Conservation (phyloP, 2,113 vertebrate species). For the Callorhinus ursinus region DNA sequence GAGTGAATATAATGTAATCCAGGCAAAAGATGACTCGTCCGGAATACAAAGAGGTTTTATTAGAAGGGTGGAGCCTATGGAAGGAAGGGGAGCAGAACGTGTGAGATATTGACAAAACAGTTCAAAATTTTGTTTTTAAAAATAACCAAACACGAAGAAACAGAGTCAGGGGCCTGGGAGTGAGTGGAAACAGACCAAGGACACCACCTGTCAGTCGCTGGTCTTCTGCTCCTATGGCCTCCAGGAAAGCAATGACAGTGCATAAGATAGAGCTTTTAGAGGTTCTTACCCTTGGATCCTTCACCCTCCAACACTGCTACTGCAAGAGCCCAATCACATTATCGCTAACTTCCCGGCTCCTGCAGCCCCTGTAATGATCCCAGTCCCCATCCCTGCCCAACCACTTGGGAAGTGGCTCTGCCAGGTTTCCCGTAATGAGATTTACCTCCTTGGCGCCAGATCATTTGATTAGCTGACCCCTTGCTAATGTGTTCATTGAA, state of each 20-base stretch:
- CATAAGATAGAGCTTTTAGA: not conserved
- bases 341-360: rapidly evolving
- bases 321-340: rapidly evolving
- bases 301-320: not conserved
- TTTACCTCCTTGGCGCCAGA: not conserved
- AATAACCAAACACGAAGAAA: not conserved
- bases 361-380: rapidly evolving
- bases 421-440: not conserved
- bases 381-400: rapidly evolving
- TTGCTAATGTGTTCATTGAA: not conserved
- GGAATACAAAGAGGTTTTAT: constrained; percentile 87
- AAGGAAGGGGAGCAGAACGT: constrained; percentile 19
- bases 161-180: not conserved
- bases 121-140: not conserved
- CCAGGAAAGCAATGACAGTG: rapidly evolving
- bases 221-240: rapidly evolving
- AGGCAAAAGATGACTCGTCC: constrained; percentile 96
- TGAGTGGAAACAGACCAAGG: not conserved
- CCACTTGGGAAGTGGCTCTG: not conserved
- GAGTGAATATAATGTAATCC: constrained; percentile 97
- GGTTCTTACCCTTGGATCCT: rapidly evolving
- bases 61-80: constrained; percentile 84
- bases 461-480: not conserved
- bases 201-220: not conserved
- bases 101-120: not conserved